phyloP scores from a whole-genome alignment of 2,797 vertebrate genomes.

The Anableps anableps region DNA sequence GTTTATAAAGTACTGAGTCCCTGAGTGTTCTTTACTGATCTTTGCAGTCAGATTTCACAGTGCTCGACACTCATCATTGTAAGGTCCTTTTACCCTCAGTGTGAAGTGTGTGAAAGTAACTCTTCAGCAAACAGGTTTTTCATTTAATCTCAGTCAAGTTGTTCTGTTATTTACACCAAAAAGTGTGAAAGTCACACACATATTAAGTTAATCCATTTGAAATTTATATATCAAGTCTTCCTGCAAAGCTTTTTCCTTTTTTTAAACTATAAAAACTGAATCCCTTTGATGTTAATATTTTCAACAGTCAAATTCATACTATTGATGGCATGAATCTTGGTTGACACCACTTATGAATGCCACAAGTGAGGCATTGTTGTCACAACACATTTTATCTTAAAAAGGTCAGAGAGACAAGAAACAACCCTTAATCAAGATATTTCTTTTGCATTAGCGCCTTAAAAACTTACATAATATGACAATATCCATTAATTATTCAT shows the following conservation, averaged over 20 bases:
- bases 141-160: slow-evolving; percentile 11
- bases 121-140: slow-evolving; percentile 12
- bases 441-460: slow-evolving; percentile 20
- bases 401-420: slow-evolving; percentile 53
- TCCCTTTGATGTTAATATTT: slow-evolving; percentile 26
- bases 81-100: slow-evolving; percentile 24
- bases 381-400: slow-evolving; percentile 39
- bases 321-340: not conserved
- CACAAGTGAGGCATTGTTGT: slow-evolving; percentile 15
- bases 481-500: slow-evolving; percentile 30
- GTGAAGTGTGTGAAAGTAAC: slow-evolving; percentile 24
- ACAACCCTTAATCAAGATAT: slow-evolving; percentile 14
- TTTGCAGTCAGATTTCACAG: slow-evolving; percentile 52
- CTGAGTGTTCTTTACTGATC: slow-evolving; percentile 41
- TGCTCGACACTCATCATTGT: slow-evolving; percentile 25
- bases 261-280: slow-evolving; percentile 17
- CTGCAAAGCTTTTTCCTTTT: not conserved
- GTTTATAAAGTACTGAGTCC: slow-evolving; percentile 40
- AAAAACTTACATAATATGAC: slow-evolving; percentile 4
- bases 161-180: slow-evolving; percentile 21
- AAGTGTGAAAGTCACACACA: slow-evolving; percentile 13
- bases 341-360: slow-evolving; percentile 8
- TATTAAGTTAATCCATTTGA: slow-evolving; percentile 13
- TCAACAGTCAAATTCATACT: slow-evolving; percentile 3
- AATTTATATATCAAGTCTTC: slow-evolving; percentile 19